Evolutionary conservation across 2,797 vertebrate genomes (phyloP), one percentile per base, ranked within the genome.

Genomic region (Sparidentex hasta): DNA sequence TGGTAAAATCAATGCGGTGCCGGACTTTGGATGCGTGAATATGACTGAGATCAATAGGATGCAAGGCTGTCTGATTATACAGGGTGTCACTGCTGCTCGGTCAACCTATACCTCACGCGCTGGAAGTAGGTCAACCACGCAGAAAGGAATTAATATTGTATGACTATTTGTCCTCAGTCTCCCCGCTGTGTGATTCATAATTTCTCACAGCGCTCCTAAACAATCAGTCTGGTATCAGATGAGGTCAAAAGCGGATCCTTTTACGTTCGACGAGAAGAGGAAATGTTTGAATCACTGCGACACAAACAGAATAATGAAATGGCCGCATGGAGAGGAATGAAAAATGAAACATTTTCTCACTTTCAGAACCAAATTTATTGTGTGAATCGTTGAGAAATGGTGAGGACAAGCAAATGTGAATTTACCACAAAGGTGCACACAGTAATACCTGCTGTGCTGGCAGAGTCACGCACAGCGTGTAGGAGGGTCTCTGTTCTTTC

Each of bases 21-120:
- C 77, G 85, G 77, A 92, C 82, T 87, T 89, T 87, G 82, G 74
- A 72, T 74, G 51, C 55, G 64, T 23, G n/a, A 80, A 74, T 83
- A 48, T 80, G 59, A 68, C 55, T 43, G 51, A 68, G 76, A 87
- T 87, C 78, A 74, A 71, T 84, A 7, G 16, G 20, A 71, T 43
- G 43, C 44, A 21, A 65, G 38, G 20, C 51, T 52, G 65, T 71
- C 17, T 61, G 78, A 66, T 27, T 65, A 48, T 9, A 65, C 41
- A 58, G 27, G 16, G 54, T 56, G 66, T 73, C 25, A 51, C 13
- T 13, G 51, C 13, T 17, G 51, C 2, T 54, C 7, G 8, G 11
- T 71, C 18, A 77, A 52, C 64, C 50, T 71, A 50, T n/a, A 46
- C 16, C 1, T 46, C 9, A 27, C 17, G 43, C 38, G 16, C 52